phyloP scores from a whole-genome alignment of 1,140 invertebrate genomes.

The Drosophila pachea region DNA sequence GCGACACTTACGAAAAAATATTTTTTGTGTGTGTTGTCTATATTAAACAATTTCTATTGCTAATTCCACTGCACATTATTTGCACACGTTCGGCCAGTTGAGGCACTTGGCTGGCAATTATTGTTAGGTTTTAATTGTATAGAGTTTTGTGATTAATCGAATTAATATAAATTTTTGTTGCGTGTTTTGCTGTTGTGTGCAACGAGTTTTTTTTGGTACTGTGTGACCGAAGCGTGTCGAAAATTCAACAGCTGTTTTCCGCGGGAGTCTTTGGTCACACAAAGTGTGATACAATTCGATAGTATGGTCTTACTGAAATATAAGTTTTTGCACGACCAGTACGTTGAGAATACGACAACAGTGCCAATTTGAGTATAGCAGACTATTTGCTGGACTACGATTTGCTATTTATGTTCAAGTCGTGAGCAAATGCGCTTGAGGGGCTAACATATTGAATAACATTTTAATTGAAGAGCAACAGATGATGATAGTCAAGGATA shows the following conservation, averaged over 20 bases:
- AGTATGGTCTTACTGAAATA: slow-evolving; percentile 12
- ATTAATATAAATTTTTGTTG: slow-evolving; percentile 48
- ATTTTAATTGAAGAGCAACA: slow-evolving; percentile 2
- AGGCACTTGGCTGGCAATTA: slow-evolving; percentile 35
- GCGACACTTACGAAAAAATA: slow-evolving; percentile 67
- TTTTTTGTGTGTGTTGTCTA: slow-evolving; percentile 32
- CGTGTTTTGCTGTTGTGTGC: slow-evolving; percentile 47
- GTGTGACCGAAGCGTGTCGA: slow-evolving; percentile 26
- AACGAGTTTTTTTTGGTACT: slow-evolving; percentile 44
- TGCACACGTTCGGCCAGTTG: slow-evolving; percentile 20
- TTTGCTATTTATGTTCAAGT: not conserved
- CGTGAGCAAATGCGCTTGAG: not conserved
- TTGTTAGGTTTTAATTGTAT: slow-evolving; percentile 26
- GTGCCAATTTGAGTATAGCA: slow-evolving; percentile 13
- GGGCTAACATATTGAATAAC: too few species aligned
- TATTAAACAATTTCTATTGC: slow-evolving; percentile 51
- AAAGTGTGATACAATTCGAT: not conserved
- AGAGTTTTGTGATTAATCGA: slow-evolving; percentile 38
- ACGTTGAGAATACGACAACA: not conserved
- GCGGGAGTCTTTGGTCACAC: slow-evolving; percentile 14
- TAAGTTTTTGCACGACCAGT: not conserved
- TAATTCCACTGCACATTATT: slow-evolving; percentile 52
- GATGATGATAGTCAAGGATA: slow-evolving; percentile 1
- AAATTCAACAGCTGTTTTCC: slow-evolving; percentile 42
- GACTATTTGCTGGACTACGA: not conserved